Evolutionary conservation across 2,113 vertebrate genomes (phyloP).

Genomic region (Chloroceryle aenea): DNA sequence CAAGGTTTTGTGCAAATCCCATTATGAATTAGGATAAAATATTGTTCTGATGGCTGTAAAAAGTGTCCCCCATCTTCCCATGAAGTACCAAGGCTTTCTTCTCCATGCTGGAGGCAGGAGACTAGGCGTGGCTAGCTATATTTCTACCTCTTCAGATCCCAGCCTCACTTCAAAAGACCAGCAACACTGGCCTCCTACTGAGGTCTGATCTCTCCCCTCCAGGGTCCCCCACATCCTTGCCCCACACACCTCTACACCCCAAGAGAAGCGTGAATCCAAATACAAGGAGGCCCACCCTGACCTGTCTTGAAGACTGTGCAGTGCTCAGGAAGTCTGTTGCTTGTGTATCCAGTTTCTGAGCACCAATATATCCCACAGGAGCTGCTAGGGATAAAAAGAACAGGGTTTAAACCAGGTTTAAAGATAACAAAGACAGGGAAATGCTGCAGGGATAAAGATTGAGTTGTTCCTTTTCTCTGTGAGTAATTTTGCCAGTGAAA

Average conservation of each 20-base stretch:
- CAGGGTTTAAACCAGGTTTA: neutral
- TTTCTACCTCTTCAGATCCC: neutral
- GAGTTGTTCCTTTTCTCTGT: neutral
- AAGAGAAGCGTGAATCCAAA: fast-evolving
- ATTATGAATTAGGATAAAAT: neutral
- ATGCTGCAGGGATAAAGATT: neutral
- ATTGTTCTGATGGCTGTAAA: neutral
- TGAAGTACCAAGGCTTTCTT: neutral
- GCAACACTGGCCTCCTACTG: no score
- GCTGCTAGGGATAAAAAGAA: neutral
- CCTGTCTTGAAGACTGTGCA: neutral
- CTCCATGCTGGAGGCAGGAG: fast-evolving
- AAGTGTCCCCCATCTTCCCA: neutral
- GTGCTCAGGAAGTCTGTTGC: neutral
- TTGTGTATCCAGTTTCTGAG: neutral
- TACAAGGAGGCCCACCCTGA: neutral
- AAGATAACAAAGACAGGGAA: neutral
- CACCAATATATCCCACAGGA: neutral
- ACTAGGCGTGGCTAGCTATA: neutral
- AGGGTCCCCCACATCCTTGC: neutral
- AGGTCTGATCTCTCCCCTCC: neutral
- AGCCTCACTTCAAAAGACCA: neutral
- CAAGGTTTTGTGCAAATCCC: neutral
- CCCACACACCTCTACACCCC: neutral
- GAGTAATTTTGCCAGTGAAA: neutral